Base-by-base conservation (phyloP, 2,888 invertebrate species). In the Conchocele bisecta region DNA sequence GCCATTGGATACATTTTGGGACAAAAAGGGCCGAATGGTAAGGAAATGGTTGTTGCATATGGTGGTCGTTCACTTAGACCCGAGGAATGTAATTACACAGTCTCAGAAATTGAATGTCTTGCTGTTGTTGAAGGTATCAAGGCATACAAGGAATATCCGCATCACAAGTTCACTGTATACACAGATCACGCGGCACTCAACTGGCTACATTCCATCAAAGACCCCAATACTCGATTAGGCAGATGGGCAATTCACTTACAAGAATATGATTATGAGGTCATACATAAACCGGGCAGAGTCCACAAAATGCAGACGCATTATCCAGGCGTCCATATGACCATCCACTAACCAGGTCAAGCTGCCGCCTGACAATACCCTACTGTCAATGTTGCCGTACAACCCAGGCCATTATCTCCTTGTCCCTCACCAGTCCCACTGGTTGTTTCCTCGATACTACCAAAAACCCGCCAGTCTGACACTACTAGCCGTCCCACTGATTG, bases 171-270 rank as follows among this genome's bases (percentile, higher is more conserved):
- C 33, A 69, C 56, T 11, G 65, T 77, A 4, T 44, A 59, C n/a
- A 77, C 81, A 11, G 81, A 82, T 56, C 81, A 81, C 35, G 54
- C 58, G 22, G 72, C 80, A 13, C 54, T 79, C n/a, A 60, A 58
- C 29, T 79, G 61, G 33, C 33, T 82, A 5, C 26, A 76, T 2
- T 57, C 57, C 17, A 26, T 73, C 0, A 73, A 67, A 50, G 70
- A 75, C 26, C 46, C 70, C 24, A 59, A 59, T 24, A 48, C 61
- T 26, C 24, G 53, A 9, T 50, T 78, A 20, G 74, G 68, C 29
- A 37, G 74, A 53, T 75, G 74, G 78, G 64, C 74, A 6, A 31
- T 75, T 1, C 60, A 61, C 28, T 37, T 78, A 5, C 71, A 78
- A 31, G 57, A 71, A 6, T 69, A 72, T 29, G 50, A 64, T 15